Conservation (phyloP, 2,888 invertebrate species). For the Maniola hyperantus region DNA sequence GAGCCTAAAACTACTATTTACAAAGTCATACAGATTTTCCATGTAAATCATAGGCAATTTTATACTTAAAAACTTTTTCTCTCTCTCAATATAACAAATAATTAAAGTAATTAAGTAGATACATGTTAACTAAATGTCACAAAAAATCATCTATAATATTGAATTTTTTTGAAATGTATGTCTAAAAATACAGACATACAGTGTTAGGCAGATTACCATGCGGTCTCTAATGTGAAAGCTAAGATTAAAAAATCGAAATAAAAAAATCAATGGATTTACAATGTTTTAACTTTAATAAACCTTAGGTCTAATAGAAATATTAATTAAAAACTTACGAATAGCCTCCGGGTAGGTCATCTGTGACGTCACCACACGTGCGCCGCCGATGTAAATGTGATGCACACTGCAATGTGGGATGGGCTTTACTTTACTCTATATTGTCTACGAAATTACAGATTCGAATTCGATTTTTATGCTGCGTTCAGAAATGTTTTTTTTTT, state of each 20-base stretch:
- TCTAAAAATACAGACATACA: neutral
- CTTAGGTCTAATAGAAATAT: constrained; percentile 10
- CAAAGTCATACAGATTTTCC: too few relatives aligned
- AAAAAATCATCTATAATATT: neutral
- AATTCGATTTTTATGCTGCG: constrained; percentile 18
- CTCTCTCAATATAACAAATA: too few relatives aligned
- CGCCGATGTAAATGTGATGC: constrained; percentile 41
- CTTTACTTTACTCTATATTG: constrained; percentile 17
- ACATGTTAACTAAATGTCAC: neutral
- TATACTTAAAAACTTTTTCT: too few relatives aligned
- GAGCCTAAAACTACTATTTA: too few relatives aligned
- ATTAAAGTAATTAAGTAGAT: too few relatives aligned
- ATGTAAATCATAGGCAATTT: too few relatives aligned
- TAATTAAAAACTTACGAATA: constrained; percentile 55
- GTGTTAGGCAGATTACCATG: neutral
- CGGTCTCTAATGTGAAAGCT: neutral
- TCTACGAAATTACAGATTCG: constrained; percentile 13
- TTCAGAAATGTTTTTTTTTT: neutral
- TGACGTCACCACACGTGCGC: constrained; percentile 69
- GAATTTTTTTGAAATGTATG: neutral
- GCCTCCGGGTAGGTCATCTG: constrained; percentile 57
- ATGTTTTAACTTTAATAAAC: neutral
- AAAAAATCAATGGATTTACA: neutral
- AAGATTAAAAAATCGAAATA: neutral
- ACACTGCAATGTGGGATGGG: constrained; percentile 31